Conservation (phyloP, 2,888 invertebrate species). For the Pandemis cinnamomeana region DNA sequence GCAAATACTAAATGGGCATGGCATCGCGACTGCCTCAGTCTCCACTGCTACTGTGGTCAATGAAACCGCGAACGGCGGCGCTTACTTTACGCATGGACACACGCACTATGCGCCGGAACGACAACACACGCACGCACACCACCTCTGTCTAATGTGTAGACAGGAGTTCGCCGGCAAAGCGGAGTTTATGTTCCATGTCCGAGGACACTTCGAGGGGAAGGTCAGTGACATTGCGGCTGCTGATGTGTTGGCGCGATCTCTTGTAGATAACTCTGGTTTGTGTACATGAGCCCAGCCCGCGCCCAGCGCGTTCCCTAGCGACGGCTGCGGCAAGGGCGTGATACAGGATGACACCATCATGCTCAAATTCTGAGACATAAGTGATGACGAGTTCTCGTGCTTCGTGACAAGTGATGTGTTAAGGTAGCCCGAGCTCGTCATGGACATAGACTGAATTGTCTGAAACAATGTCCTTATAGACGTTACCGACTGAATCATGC, state of each 20-base stretch:
- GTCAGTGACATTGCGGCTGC: slow-evolving; percentile 82
- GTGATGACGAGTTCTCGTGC: slow-evolving; percentile 46
- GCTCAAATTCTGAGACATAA: slow-evolving; percentile 72
- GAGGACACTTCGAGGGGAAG: slow-evolving; percentile 86
- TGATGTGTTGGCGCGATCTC: slow-evolving; percentile 78
- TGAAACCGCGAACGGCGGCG: slow-evolving; percentile 66
- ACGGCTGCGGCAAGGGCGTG: slow-evolving; percentile 73
- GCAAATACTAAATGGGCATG: slow-evolving; percentile 78
- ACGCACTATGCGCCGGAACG: slow-evolving; percentile 78
- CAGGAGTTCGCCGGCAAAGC: slow-evolving; percentile 87
- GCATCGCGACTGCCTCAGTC: slow-evolving; percentile 74
- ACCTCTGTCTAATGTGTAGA: slow-evolving; percentile 87
- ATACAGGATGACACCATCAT: slow-evolving; percentile 79
- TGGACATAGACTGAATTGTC: slow-evolving; percentile 2
- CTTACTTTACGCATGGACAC: slow-evolving; percentile 79
- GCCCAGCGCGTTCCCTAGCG: slow-evolving; percentile 73
- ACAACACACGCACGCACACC: slow-evolving; percentile 80
- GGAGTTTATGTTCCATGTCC: slow-evolving; percentile 88
- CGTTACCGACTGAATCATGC: neutral
- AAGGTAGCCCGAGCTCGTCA: slow-evolving; percentile 39
- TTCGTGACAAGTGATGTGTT: slow-evolving; percentile 41
- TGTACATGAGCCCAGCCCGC: slow-evolving; percentile 82
- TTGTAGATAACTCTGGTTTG: slow-evolving; percentile 82
- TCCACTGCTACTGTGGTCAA: slow-evolving; percentile 78
- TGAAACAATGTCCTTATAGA: slow-evolving; percentile 3